Evolutionary conservation across 2,888 invertebrate species (phyloP).

Genomic region (Dendrolimus houi): DNA sequence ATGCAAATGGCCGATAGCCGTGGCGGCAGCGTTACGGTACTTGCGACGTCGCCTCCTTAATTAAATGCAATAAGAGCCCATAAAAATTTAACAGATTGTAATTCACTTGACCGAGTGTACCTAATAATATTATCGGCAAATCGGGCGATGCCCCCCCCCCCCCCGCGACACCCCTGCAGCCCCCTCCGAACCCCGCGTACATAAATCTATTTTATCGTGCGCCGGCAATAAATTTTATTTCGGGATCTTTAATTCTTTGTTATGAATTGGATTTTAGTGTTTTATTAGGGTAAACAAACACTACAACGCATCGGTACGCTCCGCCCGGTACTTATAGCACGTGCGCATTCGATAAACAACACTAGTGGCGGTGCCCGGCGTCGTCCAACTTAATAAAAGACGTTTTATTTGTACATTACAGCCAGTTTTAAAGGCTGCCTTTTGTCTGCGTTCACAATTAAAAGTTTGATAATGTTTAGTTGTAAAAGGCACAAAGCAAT

Average conservation of each 20-base stretch:
- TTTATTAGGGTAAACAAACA: conserved; percentile 76
- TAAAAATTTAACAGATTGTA: conserved; percentile 29
- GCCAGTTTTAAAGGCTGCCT: conserved; percentile 48
- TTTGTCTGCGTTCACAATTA: conserved; percentile 70
- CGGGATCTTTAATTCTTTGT: conserved; percentile 77
- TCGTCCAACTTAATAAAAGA: conserved; percentile 59
- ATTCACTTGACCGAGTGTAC: conserved; percentile 48
- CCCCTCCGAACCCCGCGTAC: conserved; percentile 42
- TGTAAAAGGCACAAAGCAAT: conserved; percentile 61
- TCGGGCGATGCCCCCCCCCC: conserved; percentile 20
- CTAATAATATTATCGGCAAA: conserved; percentile 59
- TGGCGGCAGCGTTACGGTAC: conserved; percentile 1
- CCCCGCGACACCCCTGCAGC: conserved; percentile 20
- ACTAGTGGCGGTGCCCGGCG: conserved; percentile 44
- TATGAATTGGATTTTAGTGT: conserved; percentile 77
- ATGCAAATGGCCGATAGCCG: not conserved
- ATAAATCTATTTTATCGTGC: conserved; percentile 77
- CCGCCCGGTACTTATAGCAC: conserved; percentile 65
- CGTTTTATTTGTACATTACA: conserved; percentile 61
- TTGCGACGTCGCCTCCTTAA: conserved; percentile 12
- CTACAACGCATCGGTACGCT: conserved; percentile 64
- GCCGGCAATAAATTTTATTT: conserved; percentile 75
- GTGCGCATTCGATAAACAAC: conserved; percentile 58
- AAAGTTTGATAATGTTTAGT: conserved; percentile 67
- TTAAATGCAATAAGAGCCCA: conserved; percentile 30